Base-by-base conservation (phyloP, 2,888 invertebrate genomes). In the Idaea dimidiata region DNA sequence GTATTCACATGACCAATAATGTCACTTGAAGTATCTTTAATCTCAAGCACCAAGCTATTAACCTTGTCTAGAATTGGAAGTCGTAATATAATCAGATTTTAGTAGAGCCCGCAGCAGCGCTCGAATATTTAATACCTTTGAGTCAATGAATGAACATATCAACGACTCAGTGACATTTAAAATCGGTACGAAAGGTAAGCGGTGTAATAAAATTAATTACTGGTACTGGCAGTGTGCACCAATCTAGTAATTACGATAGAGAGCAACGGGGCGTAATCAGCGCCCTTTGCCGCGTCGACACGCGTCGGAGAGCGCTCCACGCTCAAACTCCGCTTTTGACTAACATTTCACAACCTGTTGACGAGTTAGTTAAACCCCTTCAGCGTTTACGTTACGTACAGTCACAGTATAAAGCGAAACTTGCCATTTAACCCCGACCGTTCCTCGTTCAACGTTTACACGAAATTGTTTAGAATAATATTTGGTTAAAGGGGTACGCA, bases 281-380 rank as follows among this genome's bases (percentile, higher is more conserved):
- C 80, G 82, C 83, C 86, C 88, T 89, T 89, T 88, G 85, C 82
- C 77, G 76, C 79, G 80, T 81, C 82, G 82, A 82, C 84, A 86
- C 85, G 83, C 83, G 83, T 79, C 81, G 73, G 80, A 83, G 86
- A 82, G 84, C 82, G 82, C 83, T 86, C 77, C 68, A 76, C 78
- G 79, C 80, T 84, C 75, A 76, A 79, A 83, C 82, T 81, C 79
- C 77, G 82, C 88, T 84, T 88, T 88, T 84, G 83, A 88, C 80
- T 84, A 74, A 78, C 80, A 88, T 89, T 91, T 89, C 84, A 86
- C 88, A 87, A 91, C 89, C 89, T 91, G 90, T 91, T 91, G 89
- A 90, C 87, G 81, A 85, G 84, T 88, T 82, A 86, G 86, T 85
- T 81, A 82, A 87, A 79, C 84, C 82, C 76, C 80, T 82, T 79